Conservation (phyloP, 35 echinoderm and acorn worm genomes). For the Chiridota heheva region DNA sequence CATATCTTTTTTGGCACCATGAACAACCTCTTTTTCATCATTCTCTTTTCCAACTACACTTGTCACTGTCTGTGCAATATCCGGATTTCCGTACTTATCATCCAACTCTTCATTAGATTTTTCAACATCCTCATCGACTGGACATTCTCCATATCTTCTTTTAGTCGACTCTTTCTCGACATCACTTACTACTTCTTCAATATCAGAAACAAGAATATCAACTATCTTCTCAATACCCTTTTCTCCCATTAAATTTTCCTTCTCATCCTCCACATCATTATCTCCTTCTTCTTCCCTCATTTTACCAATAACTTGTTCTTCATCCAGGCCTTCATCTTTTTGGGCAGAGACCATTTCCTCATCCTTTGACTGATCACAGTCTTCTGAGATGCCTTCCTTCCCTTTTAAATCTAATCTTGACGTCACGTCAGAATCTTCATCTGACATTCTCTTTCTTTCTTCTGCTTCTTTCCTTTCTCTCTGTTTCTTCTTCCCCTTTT, state of each 20-base stretch:
- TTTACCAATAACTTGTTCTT: neutral
- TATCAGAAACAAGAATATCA: neutral
- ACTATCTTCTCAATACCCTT: neutral
- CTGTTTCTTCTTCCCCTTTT: neutral
- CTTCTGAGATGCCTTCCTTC: neutral
- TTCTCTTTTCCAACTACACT: neutral
- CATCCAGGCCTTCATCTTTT: neutral
- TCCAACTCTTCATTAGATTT: neutral
- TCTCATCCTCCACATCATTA: neutral
- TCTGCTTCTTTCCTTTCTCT: conserved; percentile 28
- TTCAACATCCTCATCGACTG: neutral
- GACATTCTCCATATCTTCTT: neutral
- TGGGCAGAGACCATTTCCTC: neutral
- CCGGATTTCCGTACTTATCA: neutral
- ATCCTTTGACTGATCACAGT: neutral
- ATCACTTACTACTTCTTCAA: neutral
- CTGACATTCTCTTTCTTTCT: neutral
- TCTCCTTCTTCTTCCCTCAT: neutral
- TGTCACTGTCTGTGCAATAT: neutral
- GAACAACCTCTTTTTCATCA: neutral
- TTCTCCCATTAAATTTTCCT: neutral
- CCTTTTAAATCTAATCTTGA: no score
- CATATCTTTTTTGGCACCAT: neutral
- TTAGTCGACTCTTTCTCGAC: neutral
- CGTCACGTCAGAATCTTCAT: neutral